phyloP scores from a whole-genome alignment of 1,140 invertebrate species.

The Macrobrachium nipponense region DNA sequence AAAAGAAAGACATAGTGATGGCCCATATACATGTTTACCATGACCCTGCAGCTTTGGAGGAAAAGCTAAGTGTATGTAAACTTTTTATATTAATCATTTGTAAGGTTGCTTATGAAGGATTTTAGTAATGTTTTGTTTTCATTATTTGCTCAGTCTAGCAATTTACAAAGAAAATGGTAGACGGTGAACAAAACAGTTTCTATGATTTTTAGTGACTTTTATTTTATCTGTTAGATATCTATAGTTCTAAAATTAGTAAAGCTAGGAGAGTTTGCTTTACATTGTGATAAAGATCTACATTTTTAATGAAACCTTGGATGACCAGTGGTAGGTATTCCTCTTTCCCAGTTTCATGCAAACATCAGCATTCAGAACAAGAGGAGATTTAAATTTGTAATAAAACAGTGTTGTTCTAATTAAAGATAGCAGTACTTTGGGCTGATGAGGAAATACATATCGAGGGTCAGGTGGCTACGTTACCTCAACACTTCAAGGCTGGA shows the following conservation, averaged over 20 bases:
- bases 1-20: constrained; percentile 12
- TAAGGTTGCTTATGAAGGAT: background rate
- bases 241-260: too few relatives aligned
- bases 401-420: background rate
- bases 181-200: too few relatives aligned
- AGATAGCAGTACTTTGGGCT: constrained; percentile 48
- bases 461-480: constrained; percentile 51
- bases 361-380: too few relatives aligned
- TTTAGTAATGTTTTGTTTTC: background rate
- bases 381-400: too few relatives aligned
- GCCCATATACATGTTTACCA: constrained; percentile 34
- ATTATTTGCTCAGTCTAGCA: background rate
- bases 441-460: constrained; percentile 44
- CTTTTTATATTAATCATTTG: background rate
- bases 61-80: constrained; percentile 37
- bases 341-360: too few relatives aligned
- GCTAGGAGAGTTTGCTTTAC: too few relatives aligned
- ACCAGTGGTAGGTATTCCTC: too few relatives aligned
- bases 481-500: constrained; percentile 57
- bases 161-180: too few relatives aligned
- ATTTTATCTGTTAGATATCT: too few relatives aligned
- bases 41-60: constrained; percentile 24
- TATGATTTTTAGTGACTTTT: too few relatives aligned
- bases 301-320: too few relatives aligned
- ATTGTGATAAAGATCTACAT: too few relatives aligned